Percentiles rank a stretch among this genome's conserved stretches.
Evolutionary conservation across 2,888 invertebrate species (phyloP).

Genomic region (Papilio protenor): DNA sequence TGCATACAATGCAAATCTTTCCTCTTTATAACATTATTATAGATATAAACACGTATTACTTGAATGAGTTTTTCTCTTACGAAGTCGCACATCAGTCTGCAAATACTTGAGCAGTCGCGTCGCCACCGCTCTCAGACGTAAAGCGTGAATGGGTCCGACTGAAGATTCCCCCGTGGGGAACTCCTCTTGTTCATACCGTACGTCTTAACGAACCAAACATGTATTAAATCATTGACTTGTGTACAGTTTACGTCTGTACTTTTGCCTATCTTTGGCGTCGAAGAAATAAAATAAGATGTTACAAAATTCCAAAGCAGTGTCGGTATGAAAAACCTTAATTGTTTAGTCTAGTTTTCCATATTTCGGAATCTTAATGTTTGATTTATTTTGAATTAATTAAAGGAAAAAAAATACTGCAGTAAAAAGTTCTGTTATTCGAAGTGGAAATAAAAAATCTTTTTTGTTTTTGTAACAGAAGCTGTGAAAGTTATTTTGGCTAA

Average conservation of each 20-base stretch:
- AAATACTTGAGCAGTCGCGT: slow-evolving; percentile 68
- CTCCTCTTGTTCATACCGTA: neutral
- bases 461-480: neutral
- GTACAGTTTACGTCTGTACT: neutral
- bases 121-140: slow-evolving; percentile 47
- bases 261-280: neutral
- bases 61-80: slow-evolving; percentile 41
- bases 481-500: neutral
- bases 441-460: neutral
- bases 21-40: too few species aligned
- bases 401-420: neutral
- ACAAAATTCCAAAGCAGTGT: neutral
- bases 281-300: neutral
- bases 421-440: neutral
- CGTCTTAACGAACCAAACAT: neutral
- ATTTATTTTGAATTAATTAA: too few species aligned
- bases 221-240: neutral
- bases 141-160: slow-evolving; percentile 18
- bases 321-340: too few species aligned
- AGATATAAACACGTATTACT: neutral
- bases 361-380: too few species aligned
- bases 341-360: too few species aligned
- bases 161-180: slow-evolving; percentile 7
- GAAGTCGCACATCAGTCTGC: slow-evolving; percentile 68
- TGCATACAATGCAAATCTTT: too few species aligned